Conservation (phyloP, 2,888 invertebrate species). For the Dolomedes plantarius region DNA sequence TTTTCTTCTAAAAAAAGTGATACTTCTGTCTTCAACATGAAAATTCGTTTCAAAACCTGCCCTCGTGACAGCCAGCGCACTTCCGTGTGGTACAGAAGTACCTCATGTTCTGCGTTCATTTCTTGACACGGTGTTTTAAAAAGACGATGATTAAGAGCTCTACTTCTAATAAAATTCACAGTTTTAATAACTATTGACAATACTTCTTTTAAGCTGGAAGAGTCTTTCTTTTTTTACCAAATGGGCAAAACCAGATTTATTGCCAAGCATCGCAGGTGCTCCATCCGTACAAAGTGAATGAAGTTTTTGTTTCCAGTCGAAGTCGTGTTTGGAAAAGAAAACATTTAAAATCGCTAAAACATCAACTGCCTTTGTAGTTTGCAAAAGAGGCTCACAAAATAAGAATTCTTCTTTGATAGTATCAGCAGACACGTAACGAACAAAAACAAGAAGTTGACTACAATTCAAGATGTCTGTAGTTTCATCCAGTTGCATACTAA, state of each 20-base stretch:
- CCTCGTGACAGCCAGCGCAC: conserved; percentile 54
- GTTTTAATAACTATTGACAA: too few species aligned
- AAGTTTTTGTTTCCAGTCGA: conserved; percentile 32
- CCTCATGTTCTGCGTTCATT: conserved; percentile 56
- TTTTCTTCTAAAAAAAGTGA: conserved; percentile 56
- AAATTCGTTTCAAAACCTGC: conserved; percentile 59
- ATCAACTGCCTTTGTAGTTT: conserved; percentile 45
- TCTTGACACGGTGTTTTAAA: conserved; percentile 53
- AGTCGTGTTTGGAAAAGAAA: conserved; percentile 38
- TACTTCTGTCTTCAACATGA: conserved; percentile 61
- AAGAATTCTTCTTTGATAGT: conserved; percentile 53
- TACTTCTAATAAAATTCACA: conserved; percentile 49
- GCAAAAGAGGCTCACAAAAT: conserved; percentile 51
- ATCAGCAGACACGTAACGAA: conserved; percentile 45
- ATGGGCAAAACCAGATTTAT: too few species aligned
- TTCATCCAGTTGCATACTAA: conserved; percentile 75
- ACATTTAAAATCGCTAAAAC: conserved; percentile 50
- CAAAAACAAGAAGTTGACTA: conserved; percentile 58
- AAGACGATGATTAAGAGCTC: conserved; percentile 57
- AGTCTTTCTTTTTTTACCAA: too few species aligned
- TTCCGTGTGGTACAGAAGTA: conserved; percentile 50
- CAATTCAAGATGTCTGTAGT: conserved; percentile 76
- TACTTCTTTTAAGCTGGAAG: too few species aligned
- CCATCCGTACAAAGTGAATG: conserved; percentile 23
- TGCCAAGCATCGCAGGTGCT: too few species aligned